phyloP scores from a whole-genome alignment of 2,888 invertebrate species.

The Gastrophysa polygoni region DNA sequence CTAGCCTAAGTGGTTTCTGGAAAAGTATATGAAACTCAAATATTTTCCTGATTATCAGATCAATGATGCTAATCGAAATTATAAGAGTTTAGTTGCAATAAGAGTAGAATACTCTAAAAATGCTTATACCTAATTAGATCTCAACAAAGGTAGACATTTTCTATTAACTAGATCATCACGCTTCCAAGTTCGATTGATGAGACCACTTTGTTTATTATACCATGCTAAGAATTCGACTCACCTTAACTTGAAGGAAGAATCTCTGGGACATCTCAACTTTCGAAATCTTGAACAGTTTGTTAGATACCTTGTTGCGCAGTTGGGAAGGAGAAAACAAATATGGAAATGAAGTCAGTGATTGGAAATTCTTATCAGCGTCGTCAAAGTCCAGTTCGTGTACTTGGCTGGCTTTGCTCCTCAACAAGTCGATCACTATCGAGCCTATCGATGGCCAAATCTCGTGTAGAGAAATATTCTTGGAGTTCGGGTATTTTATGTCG shows the following conservation, averaged over 20 bases:
- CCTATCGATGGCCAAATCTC: slow-evolving; percentile 16
- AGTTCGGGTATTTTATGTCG: slow-evolving; percentile 13
- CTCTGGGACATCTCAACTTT: slow-evolving; percentile 18
- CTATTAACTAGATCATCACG: no score
- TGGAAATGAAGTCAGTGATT: slow-evolving; percentile 11
- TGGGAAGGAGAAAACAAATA: slow-evolving; percentile 13
- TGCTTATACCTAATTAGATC: no score
- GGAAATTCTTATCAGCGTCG: not conserved
- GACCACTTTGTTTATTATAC: no score
- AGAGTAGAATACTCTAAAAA: no score
- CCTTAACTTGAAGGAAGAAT: slow-evolving; percentile 16
- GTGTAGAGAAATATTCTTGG: slow-evolving; percentile 8
- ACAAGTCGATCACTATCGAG: slow-evolving; percentile 11
- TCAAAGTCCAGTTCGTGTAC: slow-evolving; percentile 4
- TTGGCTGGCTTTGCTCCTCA: slow-evolving; percentile 13
- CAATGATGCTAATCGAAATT: no score
- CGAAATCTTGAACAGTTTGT: slow-evolving; percentile 10
- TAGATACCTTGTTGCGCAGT: not conserved
- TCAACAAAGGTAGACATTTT: no score
- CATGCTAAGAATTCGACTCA: no score
- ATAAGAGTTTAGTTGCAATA: no score
- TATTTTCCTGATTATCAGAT: no score
- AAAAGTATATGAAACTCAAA: no score
- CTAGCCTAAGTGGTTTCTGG: no score
- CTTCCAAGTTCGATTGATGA: no score